Base-by-base conservation (phyloP, 2,113 vertebrate genomes). In the Todiramphus chloris region DNA sequence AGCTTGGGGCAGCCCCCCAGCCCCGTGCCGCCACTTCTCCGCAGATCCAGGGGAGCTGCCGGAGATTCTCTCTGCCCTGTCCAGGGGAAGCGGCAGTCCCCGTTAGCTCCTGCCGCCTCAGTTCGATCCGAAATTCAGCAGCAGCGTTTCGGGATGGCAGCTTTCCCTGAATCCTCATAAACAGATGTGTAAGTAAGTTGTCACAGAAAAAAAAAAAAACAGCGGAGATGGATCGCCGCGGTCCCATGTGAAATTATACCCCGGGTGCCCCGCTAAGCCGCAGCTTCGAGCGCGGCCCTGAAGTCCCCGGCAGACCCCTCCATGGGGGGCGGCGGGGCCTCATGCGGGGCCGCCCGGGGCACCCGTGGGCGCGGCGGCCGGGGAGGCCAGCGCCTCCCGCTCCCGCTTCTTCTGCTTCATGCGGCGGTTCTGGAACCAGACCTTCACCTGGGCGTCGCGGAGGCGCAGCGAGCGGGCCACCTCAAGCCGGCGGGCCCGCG, bases 371-470 rank as follows among this genome's bases (percentile, higher is more conserved):
- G 51, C 91, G 16, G 48, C 96, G 51, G 70, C 56, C 48, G 92
- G 83, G 12, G n/a, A 89, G 33, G 97, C 73, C 85, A 96, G 95
- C 70, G 97, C 97, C 92, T 98, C 98, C 82, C 98, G 96, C 85
- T 98, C 98, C 79, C 97, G 97, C 89, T 98, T 98, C 97, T 98
- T 98, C 95, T 98, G 98, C 92, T 99, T 99, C 99, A 99, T 99
- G 51, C 99, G 98, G 51, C 99, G 98, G 97, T 99, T 99, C 97
- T 99, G 99, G 98, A 99, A 99, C 99, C 99, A 99, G 96, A 99
- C 99, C 97, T 99, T 99, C 59, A 99, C 99, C 99, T 98, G 98
- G 59, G 98, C 98, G 85, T 98, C 98, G 89, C 98, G 98, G 58
- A 98, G 98, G 41, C 97, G 97, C 89, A 98, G 95, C 48, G 97